Percentiles rank a stretch among this genome's conserved stretches.
Conservation (phyloP, 2,797 vertebrate species). For the Cynodonichthys magdalenae region DNA sequence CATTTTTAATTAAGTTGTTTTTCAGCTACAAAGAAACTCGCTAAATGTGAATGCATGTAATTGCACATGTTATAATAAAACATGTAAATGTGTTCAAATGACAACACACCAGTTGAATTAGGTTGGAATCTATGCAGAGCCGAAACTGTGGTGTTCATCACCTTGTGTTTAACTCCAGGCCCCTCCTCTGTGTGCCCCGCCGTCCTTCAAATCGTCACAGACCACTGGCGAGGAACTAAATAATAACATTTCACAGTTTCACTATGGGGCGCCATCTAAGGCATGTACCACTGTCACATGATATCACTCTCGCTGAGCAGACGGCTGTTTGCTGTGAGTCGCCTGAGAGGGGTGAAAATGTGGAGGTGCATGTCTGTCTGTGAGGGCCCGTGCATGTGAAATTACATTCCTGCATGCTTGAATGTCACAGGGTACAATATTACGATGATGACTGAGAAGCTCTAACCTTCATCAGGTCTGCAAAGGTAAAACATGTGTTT, state of each 20-base stretch:
- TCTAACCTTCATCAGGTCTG: constrained; percentile 72
- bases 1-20: constrained; percentile 31
- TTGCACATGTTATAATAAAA: constrained; percentile 30
- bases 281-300: constrained; percentile 74
- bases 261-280: constrained; percentile 59
- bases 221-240: constrained; percentile 76
- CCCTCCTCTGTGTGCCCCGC: constrained; percentile 52
- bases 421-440: constrained; percentile 63
- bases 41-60: constrained; percentile 18
- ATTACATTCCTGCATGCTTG: constrained; percentile 43
- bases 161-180: constrained; percentile 53
- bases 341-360: constrained; percentile 16
- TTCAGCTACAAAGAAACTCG: constrained; percentile 12
- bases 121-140: constrained; percentile 17
- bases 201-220: constrained; percentile 73
- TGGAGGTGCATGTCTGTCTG: constrained; percentile 14
- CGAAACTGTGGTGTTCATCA: constrained; percentile 49
- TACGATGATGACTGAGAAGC: constrained; percentile 67
- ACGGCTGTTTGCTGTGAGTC: constrained; percentile 43
- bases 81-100: constrained; percentile 32
- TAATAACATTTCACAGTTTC: constrained; percentile 83
- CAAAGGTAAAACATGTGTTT: constrained; percentile 81
- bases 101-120: constrained; percentile 36
- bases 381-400: constrained; percentile 35
- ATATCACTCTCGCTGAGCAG: constrained; percentile 66